Conservation (phyloP, 1,140 invertebrate species). For the Dreissena polymorpha region DNA sequence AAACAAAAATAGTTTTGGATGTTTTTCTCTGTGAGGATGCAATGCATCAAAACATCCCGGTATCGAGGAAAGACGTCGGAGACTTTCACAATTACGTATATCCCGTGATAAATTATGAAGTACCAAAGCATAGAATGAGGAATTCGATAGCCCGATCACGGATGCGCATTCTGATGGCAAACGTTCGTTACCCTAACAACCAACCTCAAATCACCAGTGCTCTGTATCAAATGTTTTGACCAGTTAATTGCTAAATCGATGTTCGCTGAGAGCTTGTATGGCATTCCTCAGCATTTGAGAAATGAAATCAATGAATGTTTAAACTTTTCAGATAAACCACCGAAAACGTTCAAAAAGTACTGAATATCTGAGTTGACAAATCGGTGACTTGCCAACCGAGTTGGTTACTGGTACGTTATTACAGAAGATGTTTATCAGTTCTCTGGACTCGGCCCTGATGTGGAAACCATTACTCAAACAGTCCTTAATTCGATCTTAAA, state of each 20-base stretch:
- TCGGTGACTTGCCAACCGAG: too few relatives aligned
- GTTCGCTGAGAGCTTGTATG: not conserved
- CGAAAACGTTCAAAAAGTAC: not conserved
- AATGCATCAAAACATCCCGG: too few relatives aligned
- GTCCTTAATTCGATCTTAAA: too few relatives aligned
- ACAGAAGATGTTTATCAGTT: too few relatives aligned
- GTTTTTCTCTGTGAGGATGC: too few relatives aligned
- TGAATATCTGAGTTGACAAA: too few relatives aligned
- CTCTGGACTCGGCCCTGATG: too few relatives aligned
- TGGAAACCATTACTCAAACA: too few relatives aligned
- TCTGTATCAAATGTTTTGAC: conserved; percentile 10
- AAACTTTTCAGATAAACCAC: not conserved
- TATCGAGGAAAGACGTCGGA: too few relatives aligned
- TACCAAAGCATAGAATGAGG: not conserved
- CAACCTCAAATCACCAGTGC: not conserved
- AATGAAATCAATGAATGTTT: conserved; percentile 1
- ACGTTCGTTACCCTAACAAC: not conserved
- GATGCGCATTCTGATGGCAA: not conserved
- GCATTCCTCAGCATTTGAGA: not conserved
- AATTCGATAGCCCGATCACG: not conserved
- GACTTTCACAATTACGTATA: too few relatives aligned
- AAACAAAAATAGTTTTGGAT: too few relatives aligned
- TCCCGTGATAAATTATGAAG: not conserved
- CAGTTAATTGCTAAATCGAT: conserved; percentile 12
- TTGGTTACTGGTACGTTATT: too few relatives aligned